These are phyloP conservation scores for Cyrtorhinus lividipennis DNA, from an alignment of 1,140 invertebrate genomes.

Conservation along the genomic window DNA sequence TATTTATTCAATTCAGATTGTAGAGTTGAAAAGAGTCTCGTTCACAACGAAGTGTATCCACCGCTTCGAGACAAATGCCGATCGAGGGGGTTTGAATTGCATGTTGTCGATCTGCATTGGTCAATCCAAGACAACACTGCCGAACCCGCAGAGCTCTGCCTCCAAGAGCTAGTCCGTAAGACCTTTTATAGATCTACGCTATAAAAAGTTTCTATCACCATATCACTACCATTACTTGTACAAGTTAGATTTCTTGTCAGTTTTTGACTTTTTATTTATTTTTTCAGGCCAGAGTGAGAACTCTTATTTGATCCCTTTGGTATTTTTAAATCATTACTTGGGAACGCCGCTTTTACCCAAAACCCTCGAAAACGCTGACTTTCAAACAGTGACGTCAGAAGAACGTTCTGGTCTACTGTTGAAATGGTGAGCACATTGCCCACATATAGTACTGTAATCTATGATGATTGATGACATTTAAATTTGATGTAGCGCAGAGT, in stretches of 20 bases:
- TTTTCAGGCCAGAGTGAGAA: slow-evolving; percentile 48
- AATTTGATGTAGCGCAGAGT: not conserved
- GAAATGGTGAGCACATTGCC: slow-evolving; percentile 47
- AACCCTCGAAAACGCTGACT: slow-evolving; percentile 59
- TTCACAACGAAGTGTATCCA: slow-evolving; percentile 49
- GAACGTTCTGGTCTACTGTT: slow-evolving; percentile 39
- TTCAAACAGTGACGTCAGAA: slow-evolving; percentile 49
- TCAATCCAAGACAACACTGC: slow-evolving; percentile 38
- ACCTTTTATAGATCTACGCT: too few relatives aligned
- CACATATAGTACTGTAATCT: not conserved
- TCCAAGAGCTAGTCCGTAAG: slow-evolving; percentile 53
- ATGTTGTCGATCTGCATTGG: slow-evolving; percentile 54
- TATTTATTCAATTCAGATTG: slow-evolving; percentile 39
- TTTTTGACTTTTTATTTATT: not conserved
- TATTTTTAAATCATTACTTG: slow-evolving; percentile 57
- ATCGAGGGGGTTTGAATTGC: slow-evolving; percentile 46
- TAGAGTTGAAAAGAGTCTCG: slow-evolving; percentile 44
- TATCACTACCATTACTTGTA: not conserved
- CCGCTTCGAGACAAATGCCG: slow-evolving; percentile 41
- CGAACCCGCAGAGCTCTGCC: slow-evolving; percentile 53
- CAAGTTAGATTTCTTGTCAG: not conserved
- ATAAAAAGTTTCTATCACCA: slow-evolving; percentile 5
- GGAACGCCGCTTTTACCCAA: slow-evolving; percentile 59
- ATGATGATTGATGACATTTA: not conserved
- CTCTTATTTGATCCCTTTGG: slow-evolving; percentile 53